Evolutionary conservation across 2,888 invertebrate species (phyloP).

Genomic region (Mythimna ferrago): DNA sequence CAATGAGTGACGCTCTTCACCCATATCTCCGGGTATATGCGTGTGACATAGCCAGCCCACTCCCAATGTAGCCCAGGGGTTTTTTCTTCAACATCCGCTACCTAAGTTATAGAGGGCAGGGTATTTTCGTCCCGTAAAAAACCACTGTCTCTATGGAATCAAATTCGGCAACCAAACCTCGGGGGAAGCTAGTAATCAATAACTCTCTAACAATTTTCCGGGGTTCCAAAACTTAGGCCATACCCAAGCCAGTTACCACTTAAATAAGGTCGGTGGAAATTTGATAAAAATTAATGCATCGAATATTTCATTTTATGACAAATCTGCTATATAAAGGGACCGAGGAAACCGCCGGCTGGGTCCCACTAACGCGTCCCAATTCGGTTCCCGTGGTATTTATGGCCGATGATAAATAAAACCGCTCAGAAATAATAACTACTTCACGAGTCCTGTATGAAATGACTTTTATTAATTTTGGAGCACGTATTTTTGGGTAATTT

Average conservation of each 20-base stretch:
- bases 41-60: not conserved
- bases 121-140: not conserved
- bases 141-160: not conserved
- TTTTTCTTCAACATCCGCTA: no score
- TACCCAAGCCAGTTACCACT: not conserved
- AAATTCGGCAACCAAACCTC: not conserved
- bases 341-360: constrained; percentile 56
- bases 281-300: constrained; percentile 60
- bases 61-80: no score
- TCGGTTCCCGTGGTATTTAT: constrained; percentile 58
- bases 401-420: constrained; percentile 62
- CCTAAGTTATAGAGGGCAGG: no score
- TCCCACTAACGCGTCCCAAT: constrained; percentile 54
- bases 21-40: no score
- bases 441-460: constrained; percentile 35
- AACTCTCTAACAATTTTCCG: constrained; percentile 1
- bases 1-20: no score
- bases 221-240: not conserved
- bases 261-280: constrained; percentile 44
- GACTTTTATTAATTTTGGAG: constrained; percentile 52
- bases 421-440: constrained; percentile 58
- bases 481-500: constrained; percentile 33
- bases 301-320: constrained; percentile 61
- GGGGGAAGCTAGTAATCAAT: not conserved
- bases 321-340: constrained; percentile 62